Percentiles rank a stretch among this genome's conserved stretches.
Evolutionary conservation across 2,888 invertebrate genomes (phyloP).

Genomic region (Pristionchus japonicus): DNA sequence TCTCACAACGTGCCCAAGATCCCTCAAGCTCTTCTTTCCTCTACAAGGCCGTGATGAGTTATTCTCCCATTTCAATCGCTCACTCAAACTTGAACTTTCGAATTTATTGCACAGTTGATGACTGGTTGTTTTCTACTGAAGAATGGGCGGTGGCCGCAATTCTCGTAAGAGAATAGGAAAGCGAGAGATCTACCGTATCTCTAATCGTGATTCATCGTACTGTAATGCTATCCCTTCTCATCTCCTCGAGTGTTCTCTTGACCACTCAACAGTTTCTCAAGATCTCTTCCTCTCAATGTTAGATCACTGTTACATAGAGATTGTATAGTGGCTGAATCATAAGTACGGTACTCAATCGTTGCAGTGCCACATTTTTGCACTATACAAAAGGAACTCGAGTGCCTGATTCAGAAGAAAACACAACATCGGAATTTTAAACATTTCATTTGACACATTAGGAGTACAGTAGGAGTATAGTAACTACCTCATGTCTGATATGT

Average conservation of each 20-base stretch:
- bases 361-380: neutral
- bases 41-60: neutral
- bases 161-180: neutral
- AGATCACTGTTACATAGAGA: neutral
- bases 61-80: neutral
- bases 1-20: neutral
- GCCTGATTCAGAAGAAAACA: neutral
- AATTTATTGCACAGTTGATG: conserved; percentile 15
- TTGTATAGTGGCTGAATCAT: neutral
- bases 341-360: neutral
- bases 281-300: neutral
- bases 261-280: neutral
- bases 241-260: neutral
- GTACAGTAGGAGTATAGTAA: too few relatives aligned
- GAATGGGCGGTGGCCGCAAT: conserved; percentile 4
- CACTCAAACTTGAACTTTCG: neutral
- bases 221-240: neutral
- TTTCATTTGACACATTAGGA: too few relatives aligned
- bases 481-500: conserved; percentile 65
- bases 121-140: neutral
- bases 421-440: too few relatives aligned
- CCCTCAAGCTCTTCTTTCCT: neutral
- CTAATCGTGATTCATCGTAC: neutral
- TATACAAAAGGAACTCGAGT: neutral
- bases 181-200: conserved; percentile 5